Conservation (phyloP, 2,113 vertebrate genomes). For the Camarhynchus parvulus region DNA sequence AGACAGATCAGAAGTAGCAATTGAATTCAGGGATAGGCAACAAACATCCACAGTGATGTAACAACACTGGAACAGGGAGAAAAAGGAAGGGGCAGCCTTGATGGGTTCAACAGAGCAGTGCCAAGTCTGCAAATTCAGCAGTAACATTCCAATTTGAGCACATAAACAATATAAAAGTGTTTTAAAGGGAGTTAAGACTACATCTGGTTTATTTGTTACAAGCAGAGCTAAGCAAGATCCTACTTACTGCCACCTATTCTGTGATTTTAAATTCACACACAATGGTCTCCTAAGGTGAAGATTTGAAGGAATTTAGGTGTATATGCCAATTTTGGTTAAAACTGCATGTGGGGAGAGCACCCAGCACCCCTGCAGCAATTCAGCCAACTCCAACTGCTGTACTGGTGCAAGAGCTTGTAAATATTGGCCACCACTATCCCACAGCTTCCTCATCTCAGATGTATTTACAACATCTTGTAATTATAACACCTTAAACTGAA, state of each 20-base stretch:
- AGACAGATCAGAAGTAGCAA: neutral
- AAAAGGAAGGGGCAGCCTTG: neutral
- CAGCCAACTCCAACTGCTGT: neutral
- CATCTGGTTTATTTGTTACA: neutral
- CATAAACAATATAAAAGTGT: neutral
- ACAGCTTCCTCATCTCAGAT: neutral
- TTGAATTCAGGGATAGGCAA: neutral
- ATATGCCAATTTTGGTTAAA: neutral
- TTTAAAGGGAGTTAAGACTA: neutral
- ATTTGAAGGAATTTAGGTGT: neutral
- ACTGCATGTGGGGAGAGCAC: neutral
- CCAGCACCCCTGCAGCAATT: neutral
- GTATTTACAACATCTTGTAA: neutral
- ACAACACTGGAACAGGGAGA: neutral
- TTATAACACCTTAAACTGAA: neutral
- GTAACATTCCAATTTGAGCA: neutral
- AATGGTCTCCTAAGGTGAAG: accelerated
- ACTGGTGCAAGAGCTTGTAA: neutral
- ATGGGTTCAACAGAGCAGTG: neutral
- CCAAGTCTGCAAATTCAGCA: neutral
- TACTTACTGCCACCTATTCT: neutral
- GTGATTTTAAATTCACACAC: neutral
- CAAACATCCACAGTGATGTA: neutral
- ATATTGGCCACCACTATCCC: neutral
- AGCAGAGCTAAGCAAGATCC: neutral